Evolutionary conservation across 2,113 vertebrate genomes (phyloP).

Genomic region (Triplophysa dalaica): DNA sequence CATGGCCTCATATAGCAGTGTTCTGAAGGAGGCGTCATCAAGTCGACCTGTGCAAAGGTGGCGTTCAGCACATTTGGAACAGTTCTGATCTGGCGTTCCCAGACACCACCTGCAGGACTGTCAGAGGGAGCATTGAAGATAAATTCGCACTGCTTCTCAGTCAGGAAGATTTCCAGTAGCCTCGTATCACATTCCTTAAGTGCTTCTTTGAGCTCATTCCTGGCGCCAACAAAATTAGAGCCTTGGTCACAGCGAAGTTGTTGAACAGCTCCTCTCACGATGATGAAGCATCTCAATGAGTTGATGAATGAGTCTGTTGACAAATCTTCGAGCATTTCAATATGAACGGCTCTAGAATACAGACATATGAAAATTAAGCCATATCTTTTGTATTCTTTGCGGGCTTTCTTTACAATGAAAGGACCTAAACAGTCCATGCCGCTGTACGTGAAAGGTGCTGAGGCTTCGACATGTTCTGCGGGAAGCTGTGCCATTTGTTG

Average conservation of each 20-base stretch:
- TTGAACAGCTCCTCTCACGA: neutral
- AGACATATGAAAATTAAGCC: constrained; percentile 22
- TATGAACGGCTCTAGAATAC: neutral
- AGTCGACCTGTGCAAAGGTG: constrained; percentile 6
- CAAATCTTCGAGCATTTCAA: constrained; percentile 13
- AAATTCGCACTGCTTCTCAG: neutral
- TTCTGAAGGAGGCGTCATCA: neutral
- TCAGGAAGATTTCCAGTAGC: neutral
- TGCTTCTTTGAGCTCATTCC: neutral
- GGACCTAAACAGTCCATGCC: constrained; percentile 15
- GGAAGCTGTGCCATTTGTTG: neutral
- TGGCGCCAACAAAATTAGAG: neutral
- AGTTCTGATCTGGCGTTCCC: constrained; percentile 10
- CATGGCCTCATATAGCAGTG: neutral
- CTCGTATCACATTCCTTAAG: neutral
- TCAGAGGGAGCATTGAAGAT: neutral
- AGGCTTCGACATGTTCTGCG: neutral
- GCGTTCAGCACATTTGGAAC: constrained; percentile 15
- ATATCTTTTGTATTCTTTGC: constrained; percentile 19
- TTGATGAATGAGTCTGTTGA: neutral
- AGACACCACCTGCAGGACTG: neutral
- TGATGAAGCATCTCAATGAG: neutral
- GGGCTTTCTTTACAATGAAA: neutral
- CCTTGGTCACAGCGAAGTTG: neutral
- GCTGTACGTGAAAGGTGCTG: neutral